phyloP scores from a whole-genome alignment of 2,888 invertebrate genomes.

The Ennomos fuscantarius region DNA sequence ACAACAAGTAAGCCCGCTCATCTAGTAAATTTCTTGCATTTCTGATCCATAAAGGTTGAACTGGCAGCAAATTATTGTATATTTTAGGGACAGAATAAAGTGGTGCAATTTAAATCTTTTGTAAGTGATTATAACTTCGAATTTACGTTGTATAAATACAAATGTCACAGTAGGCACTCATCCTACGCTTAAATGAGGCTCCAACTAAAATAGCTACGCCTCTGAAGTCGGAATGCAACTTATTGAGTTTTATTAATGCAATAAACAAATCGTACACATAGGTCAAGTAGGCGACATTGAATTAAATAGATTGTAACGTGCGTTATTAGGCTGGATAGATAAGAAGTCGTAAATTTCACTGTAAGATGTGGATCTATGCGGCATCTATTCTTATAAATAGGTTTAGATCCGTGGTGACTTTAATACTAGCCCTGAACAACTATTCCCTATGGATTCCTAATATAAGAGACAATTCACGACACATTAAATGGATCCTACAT shows the following conservation, averaged over 20 bases:
- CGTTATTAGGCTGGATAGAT: slow-evolving; percentile 2
- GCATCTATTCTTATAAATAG: too few relatives aligned
- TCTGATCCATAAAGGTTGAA: neutral
- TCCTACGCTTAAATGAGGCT: too few relatives aligned
- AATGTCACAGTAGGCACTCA: too few relatives aligned
- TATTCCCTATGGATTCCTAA: too few relatives aligned
- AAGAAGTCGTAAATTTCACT: neutral
- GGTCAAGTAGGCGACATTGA: slow-evolving; percentile 29
- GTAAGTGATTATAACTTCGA: too few relatives aligned
- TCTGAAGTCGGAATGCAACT: slow-evolving; percentile 13
- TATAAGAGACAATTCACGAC: too few relatives aligned
- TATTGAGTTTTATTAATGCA: slow-evolving; percentile 26
- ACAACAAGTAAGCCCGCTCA: neutral
- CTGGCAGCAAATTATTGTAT: neutral
- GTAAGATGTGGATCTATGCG: neutral
- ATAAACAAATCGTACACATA: slow-evolving; percentile 14
- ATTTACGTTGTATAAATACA: too few relatives aligned
- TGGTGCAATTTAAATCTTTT: too few relatives aligned
- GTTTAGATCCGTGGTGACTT: too few relatives aligned
- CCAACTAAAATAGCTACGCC: neutral
- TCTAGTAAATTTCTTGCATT: neutral
- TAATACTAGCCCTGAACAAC: too few relatives aligned
- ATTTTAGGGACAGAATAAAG: neutral
- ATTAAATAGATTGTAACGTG: slow-evolving; percentile 25
- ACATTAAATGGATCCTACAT: too few relatives aligned